A percentile compares a stretch with the other conserved stretches of the same genome.
phyloP scores from a whole-genome alignment of 2,797 vertebrate species.

The Eulemur mongoz region DNA sequence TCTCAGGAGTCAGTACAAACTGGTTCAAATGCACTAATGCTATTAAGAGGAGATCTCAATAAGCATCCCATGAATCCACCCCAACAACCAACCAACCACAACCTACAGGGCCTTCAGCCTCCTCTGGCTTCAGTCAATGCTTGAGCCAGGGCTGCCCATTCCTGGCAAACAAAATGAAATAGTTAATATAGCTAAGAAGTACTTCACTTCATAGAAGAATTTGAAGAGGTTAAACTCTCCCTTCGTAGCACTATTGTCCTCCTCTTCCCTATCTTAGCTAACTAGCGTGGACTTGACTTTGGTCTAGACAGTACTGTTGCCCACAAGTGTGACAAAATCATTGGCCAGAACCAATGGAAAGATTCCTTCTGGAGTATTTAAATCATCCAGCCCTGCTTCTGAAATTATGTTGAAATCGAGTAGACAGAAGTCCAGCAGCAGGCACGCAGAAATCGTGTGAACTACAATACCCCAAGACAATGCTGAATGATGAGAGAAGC shows the following conservation, averaged over 20 bases:
- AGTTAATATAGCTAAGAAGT: neutral
- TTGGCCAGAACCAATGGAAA: neutral
- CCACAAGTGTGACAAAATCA: neutral
- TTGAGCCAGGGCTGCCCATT: neutral
- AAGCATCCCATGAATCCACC: neutral
- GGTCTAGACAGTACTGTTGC: neutral
- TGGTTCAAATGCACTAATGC: neutral
- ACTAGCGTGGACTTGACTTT: neutral
- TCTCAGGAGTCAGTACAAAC: neutral
- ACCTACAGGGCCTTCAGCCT: neutral
- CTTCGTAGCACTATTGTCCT: neutral
- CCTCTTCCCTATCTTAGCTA: neutral
- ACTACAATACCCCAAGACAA: neutral
- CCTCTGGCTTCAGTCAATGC: neutral
- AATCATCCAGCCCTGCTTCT: neutral
- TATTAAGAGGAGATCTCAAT: neutral
- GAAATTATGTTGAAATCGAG: neutral
- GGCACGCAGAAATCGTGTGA: neutral
- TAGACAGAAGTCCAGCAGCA: neutral
- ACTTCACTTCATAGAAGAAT: neutral
- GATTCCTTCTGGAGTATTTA: neutral
- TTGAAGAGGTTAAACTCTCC: neutral
- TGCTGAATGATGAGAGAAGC: neutral
- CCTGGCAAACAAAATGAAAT: neutral
- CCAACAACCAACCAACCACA: neutral